phyloP scores from a whole-genome alignment of 2,113 vertebrate genomes.

The Mesitornis unicolor region DNA sequence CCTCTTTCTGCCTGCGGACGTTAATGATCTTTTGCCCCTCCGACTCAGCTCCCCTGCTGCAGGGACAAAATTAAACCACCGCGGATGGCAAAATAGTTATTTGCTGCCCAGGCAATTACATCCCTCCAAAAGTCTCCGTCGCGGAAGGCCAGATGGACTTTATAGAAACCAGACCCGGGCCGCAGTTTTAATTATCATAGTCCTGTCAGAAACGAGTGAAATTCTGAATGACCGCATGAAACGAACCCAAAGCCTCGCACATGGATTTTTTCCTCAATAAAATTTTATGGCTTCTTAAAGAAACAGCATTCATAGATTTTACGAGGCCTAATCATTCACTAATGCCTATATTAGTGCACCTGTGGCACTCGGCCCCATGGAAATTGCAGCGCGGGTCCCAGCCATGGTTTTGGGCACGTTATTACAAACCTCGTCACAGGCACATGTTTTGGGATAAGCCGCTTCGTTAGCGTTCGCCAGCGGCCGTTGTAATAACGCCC shows the following conservation, averaged over 20 bases:
- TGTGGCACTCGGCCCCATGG: constrained; percentile 68
- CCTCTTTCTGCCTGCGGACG: neutral
- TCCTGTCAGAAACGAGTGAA: constrained; percentile 64
- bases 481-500: neutral
- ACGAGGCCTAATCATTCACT: constrained; percentile 65
- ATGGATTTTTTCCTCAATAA: constrained; percentile 64
- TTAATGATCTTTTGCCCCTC: constrained; percentile 65
- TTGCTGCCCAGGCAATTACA: constrained; percentile 57
- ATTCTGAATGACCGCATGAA: constrained; percentile 65
- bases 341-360: constrained; percentile 75
- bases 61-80: constrained; percentile 58
- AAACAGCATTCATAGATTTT: constrained; percentile 61
- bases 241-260: constrained; percentile 44
- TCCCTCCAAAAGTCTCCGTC: constrained; percentile 36
- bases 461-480: neutral
- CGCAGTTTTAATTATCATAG: constrained; percentile 60
- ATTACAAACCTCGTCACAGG: constrained; percentile 16
- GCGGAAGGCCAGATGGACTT: constrained; percentile 56
- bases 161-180: constrained; percentile 68
- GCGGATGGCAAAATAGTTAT: constrained; percentile 39
- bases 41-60: constrained; percentile 52
- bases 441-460: neutral
- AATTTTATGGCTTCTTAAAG: constrained; percentile 60
- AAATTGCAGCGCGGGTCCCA: constrained; percentile 25
- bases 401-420: neutral